Evolutionary conservation across 2,888 invertebrate species (phyloP), one percentile per base, ranked within the genome.

Genomic region (Tetramorium bicarinatum): DNA sequence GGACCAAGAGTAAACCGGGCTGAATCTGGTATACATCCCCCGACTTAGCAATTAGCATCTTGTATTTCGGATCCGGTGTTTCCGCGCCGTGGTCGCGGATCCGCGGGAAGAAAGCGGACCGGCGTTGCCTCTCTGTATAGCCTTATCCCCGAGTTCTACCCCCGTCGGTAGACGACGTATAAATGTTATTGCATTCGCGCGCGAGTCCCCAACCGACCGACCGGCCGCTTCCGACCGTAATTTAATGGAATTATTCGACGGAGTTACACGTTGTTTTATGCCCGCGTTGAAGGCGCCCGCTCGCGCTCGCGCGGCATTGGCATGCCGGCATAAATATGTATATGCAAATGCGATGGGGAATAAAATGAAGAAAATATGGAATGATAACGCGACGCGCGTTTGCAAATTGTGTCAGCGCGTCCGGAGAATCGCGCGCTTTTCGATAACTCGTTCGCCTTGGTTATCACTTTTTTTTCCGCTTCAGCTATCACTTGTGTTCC

Each of bases 31-130:
- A 88, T 90, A 91, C 89, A 87, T 90, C 90, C 88, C 84, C 87
- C 80, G 59, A 89, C 89, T 91, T 88, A 91, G 87, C 91, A 92
- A 92, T 92, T 92, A 92, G 88, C 91, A 90, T 92, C 89, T 92
- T 91, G 91, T 92, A 92, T 92, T 92, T 91, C 71, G 88, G 84
- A 89, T 90, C 85, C 82, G 74, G 85, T 76, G 88, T 88, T 91
- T 89, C 91, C 87, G 80, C 72, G 77, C 72, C 86, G 18, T 80
- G 83, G 83, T 84, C 81, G 83, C 75, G 80, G 69, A 84, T 86
- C 79, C 87, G 84, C 82, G 69, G 85, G 85, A 87, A 88, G 88
- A 85, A 88, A 85, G 71, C 80, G 29, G 66, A 66, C 79, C 47
- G 67, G 71, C 62, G 83, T 83, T 82, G 69, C 25, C 56, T 59